These are phyloP conservation scores for Podabrus alpinus DNA, from an alignment of 2,888 invertebrate genomes.

Conservation along the genomic window DNA sequence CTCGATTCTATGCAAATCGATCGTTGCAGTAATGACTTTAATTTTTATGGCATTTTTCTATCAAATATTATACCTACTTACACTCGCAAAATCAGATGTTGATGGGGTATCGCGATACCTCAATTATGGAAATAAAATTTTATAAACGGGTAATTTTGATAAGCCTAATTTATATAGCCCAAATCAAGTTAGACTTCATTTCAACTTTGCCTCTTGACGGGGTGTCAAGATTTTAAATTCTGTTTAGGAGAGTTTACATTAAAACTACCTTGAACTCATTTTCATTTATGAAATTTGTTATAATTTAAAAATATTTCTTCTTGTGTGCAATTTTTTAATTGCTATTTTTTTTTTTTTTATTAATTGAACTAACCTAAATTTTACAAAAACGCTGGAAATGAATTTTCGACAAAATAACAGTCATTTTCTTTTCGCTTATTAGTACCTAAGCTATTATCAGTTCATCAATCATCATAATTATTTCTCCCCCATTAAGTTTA, in stretches of 20 bases:
- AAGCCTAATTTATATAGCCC: not conserved
- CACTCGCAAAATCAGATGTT: not conserved
- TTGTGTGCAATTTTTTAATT: not conserved
- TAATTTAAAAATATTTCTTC: not conserved
- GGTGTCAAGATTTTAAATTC: not conserved
- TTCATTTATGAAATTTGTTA: not conserved
- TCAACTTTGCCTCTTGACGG: not conserved
- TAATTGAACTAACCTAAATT: no score
- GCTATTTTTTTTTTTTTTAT: no score
- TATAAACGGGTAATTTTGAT: not conserved
- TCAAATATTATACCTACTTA: not conserved
- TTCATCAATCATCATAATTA: not conserved
- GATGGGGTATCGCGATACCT: not conserved
- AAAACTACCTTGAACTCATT: not conserved
- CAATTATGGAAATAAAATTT: not conserved
- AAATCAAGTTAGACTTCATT: not conserved
- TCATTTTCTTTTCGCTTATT: not conserved
- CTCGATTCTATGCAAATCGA: not conserved
- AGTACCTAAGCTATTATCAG: not conserved
- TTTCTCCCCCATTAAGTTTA: not conserved
- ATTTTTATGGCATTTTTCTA: not conserved
- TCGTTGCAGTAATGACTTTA: not conserved
- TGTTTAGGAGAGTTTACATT: not conserved
- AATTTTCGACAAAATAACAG: not conserved
- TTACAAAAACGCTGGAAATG: not conserved